Evolutionary conservation across 2,797 vertebrate genomes (phyloP).

Genomic region (Decapterus maruadsi): DNA sequence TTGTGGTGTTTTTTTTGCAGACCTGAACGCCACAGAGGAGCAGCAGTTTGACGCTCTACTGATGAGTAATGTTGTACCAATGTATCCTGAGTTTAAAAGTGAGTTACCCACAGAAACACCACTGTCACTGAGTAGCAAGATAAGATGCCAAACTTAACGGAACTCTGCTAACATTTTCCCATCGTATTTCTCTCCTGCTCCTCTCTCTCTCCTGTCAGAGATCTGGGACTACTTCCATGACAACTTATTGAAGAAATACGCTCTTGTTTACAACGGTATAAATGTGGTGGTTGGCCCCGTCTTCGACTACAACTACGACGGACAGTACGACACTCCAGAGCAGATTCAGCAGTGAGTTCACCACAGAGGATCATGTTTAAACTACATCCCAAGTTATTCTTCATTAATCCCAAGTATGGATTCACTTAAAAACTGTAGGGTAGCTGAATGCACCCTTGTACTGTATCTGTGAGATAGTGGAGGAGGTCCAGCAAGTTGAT

Average conservation of each 20-base stretch:
- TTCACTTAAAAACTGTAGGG: too few species aligned
- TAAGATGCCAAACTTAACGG: background rate
- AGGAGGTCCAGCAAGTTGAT: too few species aligned
- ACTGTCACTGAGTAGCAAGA: too few species aligned
- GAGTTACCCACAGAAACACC: slow-evolving; percentile 49
- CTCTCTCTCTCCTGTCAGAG: slow-evolving; percentile 74
- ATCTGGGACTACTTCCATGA: slow-evolving; percentile 91
- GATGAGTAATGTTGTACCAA: slow-evolving; percentile 91
- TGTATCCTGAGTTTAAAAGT: slow-evolving; percentile 94
- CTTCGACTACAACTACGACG: slow-evolving; percentile 92
- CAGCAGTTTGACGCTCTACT: slow-evolving; percentile 88
- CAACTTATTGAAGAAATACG: slow-evolving; percentile 85
- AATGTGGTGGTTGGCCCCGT: slow-evolving; percentile 91
- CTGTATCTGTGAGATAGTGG: too few species aligned
- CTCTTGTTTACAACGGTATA: slow-evolving; percentile 85
- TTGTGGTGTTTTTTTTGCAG: slow-evolving; percentile 52
- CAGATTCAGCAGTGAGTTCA: slow-evolving; percentile 86
- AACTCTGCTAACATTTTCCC: background rate
- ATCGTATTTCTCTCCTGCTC: accelerated
- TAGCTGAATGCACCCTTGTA: too few species aligned
- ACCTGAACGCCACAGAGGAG: slow-evolving; percentile 70
- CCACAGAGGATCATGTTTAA: too few species aligned
- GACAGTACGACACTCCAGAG: slow-evolving; percentile 85
- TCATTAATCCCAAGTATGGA: too few species aligned
- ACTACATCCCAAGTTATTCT: too few species aligned